Base-by-base conservation (phyloP, 1,140 invertebrate species). In the Myzus persicae region DNA sequence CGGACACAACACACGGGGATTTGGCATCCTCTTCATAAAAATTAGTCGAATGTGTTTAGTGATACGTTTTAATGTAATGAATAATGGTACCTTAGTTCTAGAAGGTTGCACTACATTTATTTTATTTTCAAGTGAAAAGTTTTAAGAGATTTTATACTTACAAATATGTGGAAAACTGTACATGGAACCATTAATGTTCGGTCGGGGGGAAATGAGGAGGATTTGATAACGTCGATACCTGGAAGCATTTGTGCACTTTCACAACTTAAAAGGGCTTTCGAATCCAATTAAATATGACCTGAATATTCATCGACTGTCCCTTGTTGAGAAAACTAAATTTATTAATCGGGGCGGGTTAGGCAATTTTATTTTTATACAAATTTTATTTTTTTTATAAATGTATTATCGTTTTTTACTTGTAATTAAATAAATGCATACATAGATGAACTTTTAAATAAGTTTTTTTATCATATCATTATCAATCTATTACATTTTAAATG, bases 211-310 rank as follows among this genome's bases (percentile, higher is more conserved):
- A 87, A 44, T 7, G 38, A 84, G 7, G 38, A 7, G 42, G n/a
- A 46, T 87, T n/a, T 87, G 46, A 87, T 87, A 87, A n/a, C 31
- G 31, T 18, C 31, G 85, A 87, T 46, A 44, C 18, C 42, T 87
- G 85, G 85, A 87, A 87, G 85, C 85, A 44, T 46, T 87, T n/a
- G 85, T 46, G 85, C 42, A 87, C 42, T 46, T 48, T 87, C 42
- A 36, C 44, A 87, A 87, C n/a, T 87, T 48, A n/a, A 87, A 87
- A 42, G 42, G 26, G 31, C 44, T 87, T 87, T 87, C 14, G 31
- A 46, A 87, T 87, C 44, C 44, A 87, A 87, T 87, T 87, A 87
- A 48, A 87, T 87, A 87, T 36, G 85, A 87, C 42, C 85, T 87
- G 42, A 87, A 87, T 87, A 87, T 87, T n/a, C 42, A 46, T 46